Evolutionary conservation across 2,888 invertebrate genomes (phyloP).

Genomic region (Tenthredo livida): DNA sequence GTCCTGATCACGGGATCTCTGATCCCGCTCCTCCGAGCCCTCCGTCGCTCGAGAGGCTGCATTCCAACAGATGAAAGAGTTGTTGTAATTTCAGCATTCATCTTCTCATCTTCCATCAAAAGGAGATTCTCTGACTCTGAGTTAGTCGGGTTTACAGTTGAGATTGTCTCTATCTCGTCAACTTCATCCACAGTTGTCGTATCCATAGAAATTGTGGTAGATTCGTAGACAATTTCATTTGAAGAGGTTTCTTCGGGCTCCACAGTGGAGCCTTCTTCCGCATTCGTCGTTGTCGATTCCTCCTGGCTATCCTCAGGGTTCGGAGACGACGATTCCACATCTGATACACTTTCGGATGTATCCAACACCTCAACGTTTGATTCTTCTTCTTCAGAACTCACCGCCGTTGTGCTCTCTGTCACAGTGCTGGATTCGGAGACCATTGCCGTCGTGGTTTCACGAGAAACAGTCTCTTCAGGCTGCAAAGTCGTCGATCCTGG

Average conservation of each 20-base stretch:
- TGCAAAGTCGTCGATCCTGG: conserved; percentile 40
- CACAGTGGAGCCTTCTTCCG: not conserved
- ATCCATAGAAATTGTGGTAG: not conserved
- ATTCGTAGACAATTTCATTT: conserved; percentile 27
- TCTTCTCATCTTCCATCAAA: not conserved
- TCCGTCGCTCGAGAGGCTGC: conserved; percentile 31
- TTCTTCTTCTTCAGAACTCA: conserved; percentile 79
- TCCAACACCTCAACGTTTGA: conserved; percentile 81
- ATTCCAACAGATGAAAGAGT: not conserved
- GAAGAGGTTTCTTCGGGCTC: conserved; percentile 30
- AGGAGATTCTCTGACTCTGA: conserved; percentile 11
- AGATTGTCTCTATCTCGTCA: conserved; percentile 29
- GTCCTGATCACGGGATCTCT: not conserved
- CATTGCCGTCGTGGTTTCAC: conserved; percentile 64
- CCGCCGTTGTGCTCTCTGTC: conserved; percentile 67
- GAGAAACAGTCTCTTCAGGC: conserved; percentile 63
- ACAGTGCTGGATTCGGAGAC: conserved; percentile 62
- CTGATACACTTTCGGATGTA: conserved; percentile 2
- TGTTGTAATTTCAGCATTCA: not conserved
- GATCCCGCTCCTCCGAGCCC: conserved; percentile 54
- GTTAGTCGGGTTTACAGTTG: conserved; percentile 5
- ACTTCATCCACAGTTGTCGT: conserved; percentile 5
- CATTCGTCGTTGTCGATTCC: not conserved
- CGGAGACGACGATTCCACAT: not conserved
- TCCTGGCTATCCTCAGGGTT: conserved; percentile 3